Evolutionary conservation across 2,797 vertebrate species (phyloP).

Genomic region (Liasis olivaceus): DNA sequence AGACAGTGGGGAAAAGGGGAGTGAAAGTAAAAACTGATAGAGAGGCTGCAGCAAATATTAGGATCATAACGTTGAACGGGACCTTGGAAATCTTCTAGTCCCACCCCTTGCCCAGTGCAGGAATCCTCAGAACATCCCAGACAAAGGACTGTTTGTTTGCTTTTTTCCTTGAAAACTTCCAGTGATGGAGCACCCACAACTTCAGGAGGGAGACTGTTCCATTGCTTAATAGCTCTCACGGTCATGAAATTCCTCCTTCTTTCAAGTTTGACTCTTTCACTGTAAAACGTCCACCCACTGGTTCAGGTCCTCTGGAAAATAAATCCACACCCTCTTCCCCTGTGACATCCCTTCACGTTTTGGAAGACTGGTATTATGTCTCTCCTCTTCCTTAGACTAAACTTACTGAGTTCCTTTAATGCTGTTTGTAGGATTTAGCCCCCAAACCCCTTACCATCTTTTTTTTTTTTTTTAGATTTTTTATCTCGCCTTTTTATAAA

Average conservation of each 20-base stretch:
- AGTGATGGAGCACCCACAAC: neutral
- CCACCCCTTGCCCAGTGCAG: neutral
- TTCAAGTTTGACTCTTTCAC: neutral
- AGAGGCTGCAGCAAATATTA: neutral
- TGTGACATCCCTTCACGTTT: neutral
- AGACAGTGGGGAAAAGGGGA: neutral
- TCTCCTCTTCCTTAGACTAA: neutral
- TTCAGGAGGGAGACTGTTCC: neutral
- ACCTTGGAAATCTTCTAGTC: neutral
- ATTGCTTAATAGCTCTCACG: neutral
- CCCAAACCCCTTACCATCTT: neutral
- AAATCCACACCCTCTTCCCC: neutral
- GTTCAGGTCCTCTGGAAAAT: neutral
- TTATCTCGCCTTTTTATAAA: too few species aligned
- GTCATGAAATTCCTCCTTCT: neutral
- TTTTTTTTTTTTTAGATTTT: neutral
- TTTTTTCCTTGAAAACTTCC: neutral
- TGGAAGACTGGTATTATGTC: neutral
- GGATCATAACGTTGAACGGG: neutral
- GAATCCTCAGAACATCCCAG: neutral
- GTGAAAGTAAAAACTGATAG: neutral
- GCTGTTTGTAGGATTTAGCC: neutral
- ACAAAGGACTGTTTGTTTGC: neutral
- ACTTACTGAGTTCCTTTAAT: neutral
- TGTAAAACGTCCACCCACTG: neutral